These are phyloP conservation scores for Conus betulinus DNA, from an alignment of 1,140 invertebrate genomes.

Conservation along the genomic window DNA sequence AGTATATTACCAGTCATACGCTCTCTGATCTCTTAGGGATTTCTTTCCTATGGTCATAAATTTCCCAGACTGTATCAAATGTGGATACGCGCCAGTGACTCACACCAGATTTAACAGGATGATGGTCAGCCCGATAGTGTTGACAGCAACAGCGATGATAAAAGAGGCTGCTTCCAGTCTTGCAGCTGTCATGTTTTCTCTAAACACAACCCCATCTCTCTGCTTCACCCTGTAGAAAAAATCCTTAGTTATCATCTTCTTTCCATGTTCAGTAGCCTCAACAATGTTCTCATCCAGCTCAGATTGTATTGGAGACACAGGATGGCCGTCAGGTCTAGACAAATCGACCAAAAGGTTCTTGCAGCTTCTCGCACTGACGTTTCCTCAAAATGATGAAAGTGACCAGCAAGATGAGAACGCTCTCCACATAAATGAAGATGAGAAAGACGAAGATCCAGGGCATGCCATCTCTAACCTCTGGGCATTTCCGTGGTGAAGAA, in stretches of 20 bases:
- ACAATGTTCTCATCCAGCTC: neutral
- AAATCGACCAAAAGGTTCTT: neutral
- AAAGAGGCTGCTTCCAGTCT: neutral
- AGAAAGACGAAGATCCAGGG: neutral
- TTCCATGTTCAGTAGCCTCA: neutral
- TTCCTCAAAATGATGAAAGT: neutral
- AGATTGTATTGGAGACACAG: neutral
- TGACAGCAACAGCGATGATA: neutral
- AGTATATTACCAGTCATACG: too few relatives aligned
- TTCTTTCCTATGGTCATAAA: too few relatives aligned
- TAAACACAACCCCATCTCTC: neutral
- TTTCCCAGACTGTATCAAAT: too few relatives aligned
- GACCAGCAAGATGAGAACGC: neutral
- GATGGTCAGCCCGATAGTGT: neutral
- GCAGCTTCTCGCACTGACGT: neutral
- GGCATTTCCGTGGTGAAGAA: conserved; percentile 8
- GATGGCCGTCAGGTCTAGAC: neutral
- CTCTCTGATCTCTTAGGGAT: too few relatives aligned
- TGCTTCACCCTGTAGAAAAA: too few relatives aligned
- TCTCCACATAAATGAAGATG: neutral
- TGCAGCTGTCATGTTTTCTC: neutral
- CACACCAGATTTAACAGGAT: too few relatives aligned
- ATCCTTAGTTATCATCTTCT: too few relatives aligned
- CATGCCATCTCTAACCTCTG: neutral
- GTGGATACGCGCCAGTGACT: too few relatives aligned